Percentiles rank a stretch among this genome's conserved stretches.
Conservation (phyloP, 2,797 vertebrate species). For the Coreius guichenoti region DNA sequence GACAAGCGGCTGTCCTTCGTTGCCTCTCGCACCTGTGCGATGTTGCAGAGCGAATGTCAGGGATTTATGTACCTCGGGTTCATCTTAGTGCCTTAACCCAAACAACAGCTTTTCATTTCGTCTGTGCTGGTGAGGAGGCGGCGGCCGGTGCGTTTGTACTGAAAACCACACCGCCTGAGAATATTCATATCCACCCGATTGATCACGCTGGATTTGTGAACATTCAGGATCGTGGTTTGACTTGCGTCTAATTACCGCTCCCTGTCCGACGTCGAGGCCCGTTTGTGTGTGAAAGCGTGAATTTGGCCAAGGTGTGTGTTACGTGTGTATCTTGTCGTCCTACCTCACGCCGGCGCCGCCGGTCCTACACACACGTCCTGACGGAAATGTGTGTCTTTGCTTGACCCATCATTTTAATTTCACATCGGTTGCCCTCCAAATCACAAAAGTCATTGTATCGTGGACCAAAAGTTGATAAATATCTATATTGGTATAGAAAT, state of each 20-base stretch:
- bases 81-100: slow-evolving; percentile 99
- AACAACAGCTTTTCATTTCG: slow-evolving; percentile 72
- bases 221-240: slow-evolving; percentile 29
- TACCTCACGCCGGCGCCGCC: slow-evolving; percentile 85
- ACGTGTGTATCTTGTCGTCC: slow-evolving; percentile 70
- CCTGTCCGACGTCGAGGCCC: slow-evolving; percentile 69
- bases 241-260: slow-evolving; percentile 66
- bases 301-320: slow-evolving; percentile 26
- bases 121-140: neutral
- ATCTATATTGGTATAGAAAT: neutral
- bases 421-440: slow-evolving; percentile 68
- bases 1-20: slow-evolving; percentile 81
- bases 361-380: slow-evolving; percentile 76
- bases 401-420: slow-evolving; percentile 68
- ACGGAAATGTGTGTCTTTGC: slow-evolving; percentile 58
- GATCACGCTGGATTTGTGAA: slow-evolving; percentile 73
- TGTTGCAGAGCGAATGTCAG: slow-evolving; percentile 95
- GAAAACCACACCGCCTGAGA: slow-evolving; percentile 59
- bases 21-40: slow-evolving; percentile 74
- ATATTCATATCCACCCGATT: slow-evolving; percentile 1
- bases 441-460: slow-evolving; percentile 48
- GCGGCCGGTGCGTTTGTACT: slow-evolving; percentile 30
- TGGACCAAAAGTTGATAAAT: slow-evolving; percentile 53
- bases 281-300: slow-evolving; percentile 53
- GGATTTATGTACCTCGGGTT: slow-evolving; percentile 99